phyloP scores from a whole-genome alignment of 2,888 invertebrate species.

The Syrista parreyssii region DNA sequence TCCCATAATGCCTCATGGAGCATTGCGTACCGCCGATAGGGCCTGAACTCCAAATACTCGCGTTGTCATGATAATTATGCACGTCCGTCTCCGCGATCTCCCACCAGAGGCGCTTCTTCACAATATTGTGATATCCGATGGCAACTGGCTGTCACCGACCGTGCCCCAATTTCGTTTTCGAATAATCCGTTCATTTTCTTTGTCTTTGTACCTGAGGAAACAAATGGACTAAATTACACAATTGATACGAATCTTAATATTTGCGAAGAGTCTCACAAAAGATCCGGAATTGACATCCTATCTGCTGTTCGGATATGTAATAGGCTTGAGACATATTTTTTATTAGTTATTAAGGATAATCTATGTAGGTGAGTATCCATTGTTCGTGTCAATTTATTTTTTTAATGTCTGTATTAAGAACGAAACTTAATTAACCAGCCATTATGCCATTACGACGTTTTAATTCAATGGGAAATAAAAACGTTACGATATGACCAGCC shows the following conservation, averaged over 20 bases:
- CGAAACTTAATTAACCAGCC: constrained; percentile 22
- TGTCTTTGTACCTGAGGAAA: too few species aligned
- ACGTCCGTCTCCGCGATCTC: constrained; percentile 34
- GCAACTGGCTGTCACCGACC: constrained; percentile 19
- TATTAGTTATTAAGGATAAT: not conserved
- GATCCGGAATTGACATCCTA: not conserved
- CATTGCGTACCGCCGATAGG: constrained; percentile 53
- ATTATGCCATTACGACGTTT: constrained; percentile 24
- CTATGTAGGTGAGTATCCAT: not conserved
- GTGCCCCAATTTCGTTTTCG: not conserved
- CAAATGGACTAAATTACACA: too few species aligned
- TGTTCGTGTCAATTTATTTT: not conserved
- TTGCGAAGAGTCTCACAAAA: not conserved
- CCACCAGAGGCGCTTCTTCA: constrained; percentile 46
- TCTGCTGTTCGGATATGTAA: not conserved
- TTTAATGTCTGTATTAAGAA: not conserved
- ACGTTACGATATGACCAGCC: not conserved
- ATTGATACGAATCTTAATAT: not conserved
- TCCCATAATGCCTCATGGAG: constrained; percentile 43
- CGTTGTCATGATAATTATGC: constrained; percentile 62
- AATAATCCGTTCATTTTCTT: not conserved
- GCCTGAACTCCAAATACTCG: constrained; percentile 49
- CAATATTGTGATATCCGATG: constrained; percentile 59
- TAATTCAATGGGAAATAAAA: constrained; percentile 21
- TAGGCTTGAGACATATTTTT: not conserved